Percentiles rank a stretch among this genome's conserved stretches.
These are phyloP conservation scores for Drosophila leontia DNA, from an alignment of 1,140 invertebrate species.

Conservation along the genomic window DNA sequence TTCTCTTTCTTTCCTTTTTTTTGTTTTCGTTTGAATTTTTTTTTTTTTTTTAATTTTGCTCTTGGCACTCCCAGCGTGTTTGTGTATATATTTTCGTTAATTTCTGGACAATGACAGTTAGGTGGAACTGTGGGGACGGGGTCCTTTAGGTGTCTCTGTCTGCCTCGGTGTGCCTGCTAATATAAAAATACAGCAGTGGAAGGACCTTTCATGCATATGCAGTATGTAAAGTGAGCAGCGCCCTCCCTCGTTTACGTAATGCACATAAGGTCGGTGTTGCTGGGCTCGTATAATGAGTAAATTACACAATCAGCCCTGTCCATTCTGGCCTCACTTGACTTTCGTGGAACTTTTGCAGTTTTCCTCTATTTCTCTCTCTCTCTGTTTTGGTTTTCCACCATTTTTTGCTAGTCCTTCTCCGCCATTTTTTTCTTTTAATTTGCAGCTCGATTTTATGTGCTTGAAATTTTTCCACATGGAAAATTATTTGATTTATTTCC, in stretches of 20 bases:
- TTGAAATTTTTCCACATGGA: conserved; percentile 84
- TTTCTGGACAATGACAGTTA: conserved; percentile 84
- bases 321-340: conserved; percentile 66
- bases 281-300: conserved; percentile 75
- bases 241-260: conserved; percentile 47
- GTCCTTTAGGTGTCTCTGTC: conserved; percentile 37
- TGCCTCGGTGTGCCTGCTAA: conserved; percentile 35
- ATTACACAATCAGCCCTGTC: conserved; percentile 75
- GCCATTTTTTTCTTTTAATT: conserved; percentile 58
- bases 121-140: conserved; percentile 59
- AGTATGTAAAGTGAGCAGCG: conserved; percentile 71
- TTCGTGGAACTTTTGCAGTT: conserved; percentile 49
- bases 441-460: conserved; percentile 60
- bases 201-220: conserved; percentile 70
- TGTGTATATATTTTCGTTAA: conserved; percentile 80
- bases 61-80: conserved; percentile 31
- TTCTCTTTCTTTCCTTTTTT: conserved; percentile 2
- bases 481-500: conserved; percentile 85
- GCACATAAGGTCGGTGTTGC: conserved; percentile 51
- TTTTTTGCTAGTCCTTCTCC: conserved; percentile 21
- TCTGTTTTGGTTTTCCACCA: conserved; percentile 36
- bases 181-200: conserved; percentile 71
- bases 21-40: conserved; percentile 8
- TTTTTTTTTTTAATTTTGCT: conserved; percentile 13
- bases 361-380: conserved; percentile 15